Conservation (phyloP, 2,797 vertebrate species). For the Pitangus sulphuratus region DNA sequence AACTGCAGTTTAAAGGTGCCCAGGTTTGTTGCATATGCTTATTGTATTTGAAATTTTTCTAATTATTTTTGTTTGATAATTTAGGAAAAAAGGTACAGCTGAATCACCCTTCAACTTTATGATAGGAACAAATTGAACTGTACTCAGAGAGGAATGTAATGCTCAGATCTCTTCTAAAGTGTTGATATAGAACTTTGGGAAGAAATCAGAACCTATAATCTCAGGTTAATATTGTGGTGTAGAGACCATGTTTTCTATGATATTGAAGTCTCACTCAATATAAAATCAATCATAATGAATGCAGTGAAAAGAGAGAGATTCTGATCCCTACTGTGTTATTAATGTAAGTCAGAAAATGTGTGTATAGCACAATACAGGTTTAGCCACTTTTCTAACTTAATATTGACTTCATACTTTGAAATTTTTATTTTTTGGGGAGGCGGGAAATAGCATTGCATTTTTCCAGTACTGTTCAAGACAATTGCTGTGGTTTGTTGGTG, state of each 20-base stretch:
- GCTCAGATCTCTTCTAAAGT: not conserved
- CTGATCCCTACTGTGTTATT: not conserved
- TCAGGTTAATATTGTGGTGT: not conserved
- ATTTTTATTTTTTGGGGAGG: not conserved
- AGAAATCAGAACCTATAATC: not conserved
- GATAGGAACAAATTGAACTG: not conserved
- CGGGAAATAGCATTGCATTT: fast-evolving
- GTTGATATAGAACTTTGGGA: not conserved
- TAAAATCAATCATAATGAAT: not conserved
- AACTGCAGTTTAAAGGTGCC: not conserved
- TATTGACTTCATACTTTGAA: not conserved
- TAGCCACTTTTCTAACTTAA: not conserved
- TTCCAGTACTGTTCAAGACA: not conserved
- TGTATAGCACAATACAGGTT: not conserved
- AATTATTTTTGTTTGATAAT: not conserved
- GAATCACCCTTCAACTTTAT: not conserved
- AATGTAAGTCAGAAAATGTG: not conserved
- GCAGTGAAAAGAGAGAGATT: not conserved
- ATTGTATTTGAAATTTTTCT: not conserved
- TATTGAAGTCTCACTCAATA: not conserved
- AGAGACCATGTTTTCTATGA: not conserved
- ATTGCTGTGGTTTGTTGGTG: not conserved
- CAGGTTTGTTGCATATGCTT: not conserved
- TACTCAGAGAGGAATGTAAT: not conserved
- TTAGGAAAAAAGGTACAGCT: not conserved